Base-by-base conservation (phyloP, 2,113 vertebrate species). In the Charadrius vociferus region DNA sequence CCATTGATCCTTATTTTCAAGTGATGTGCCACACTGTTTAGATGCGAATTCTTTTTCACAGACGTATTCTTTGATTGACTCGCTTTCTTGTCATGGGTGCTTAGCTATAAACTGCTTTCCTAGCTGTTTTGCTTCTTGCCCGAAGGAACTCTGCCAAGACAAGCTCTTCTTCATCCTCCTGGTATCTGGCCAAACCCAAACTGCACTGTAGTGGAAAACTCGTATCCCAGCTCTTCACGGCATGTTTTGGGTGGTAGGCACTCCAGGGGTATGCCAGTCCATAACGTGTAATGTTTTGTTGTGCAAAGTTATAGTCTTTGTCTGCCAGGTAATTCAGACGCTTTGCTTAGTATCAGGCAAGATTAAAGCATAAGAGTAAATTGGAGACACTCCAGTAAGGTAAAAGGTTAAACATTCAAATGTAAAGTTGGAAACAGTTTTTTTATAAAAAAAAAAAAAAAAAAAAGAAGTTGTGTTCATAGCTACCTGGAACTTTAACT, bases 81-180 rank as follows among this genome's bases (percentile, higher is more conserved):
- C 52, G 56, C 56, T 94, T 90, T 20, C 73, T 87, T 89, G 67
- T 92, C 80, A 0, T 20, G 80, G 73, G 72, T 52, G 75, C 80
- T 71, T 36, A 18, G 84, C 41, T 90, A 15, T 14, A 88, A 91
- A 61, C 74, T 92, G 92, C 93, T 95, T 85, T 91, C 78, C 2
- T 71, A 82, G 95, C 95, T 95, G 52, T 3, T 96, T 91, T 94
- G 68, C 93, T 61, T 68, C 88, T 94, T 94, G 93, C 93, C 92
- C 87, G 41, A 9, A 95, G 96, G 90, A 96, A 4, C 62, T 45
- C 62, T 96, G 96, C 96, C 96, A 97, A 96, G 78, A 95, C 95
- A 96, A 96, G 92, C 95, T 95, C 93, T 68, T 97, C 96, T 94
- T 96, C 96, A 62, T 93, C 95, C 92, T 94, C 73, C 95, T 96